A percentile compares a stretch with the other conserved stretches of the same genome.
Evolutionary conservation across 2,797 vertebrate genomes (phyloP).

Genomic region (Aulostomus chinensis): DNA sequence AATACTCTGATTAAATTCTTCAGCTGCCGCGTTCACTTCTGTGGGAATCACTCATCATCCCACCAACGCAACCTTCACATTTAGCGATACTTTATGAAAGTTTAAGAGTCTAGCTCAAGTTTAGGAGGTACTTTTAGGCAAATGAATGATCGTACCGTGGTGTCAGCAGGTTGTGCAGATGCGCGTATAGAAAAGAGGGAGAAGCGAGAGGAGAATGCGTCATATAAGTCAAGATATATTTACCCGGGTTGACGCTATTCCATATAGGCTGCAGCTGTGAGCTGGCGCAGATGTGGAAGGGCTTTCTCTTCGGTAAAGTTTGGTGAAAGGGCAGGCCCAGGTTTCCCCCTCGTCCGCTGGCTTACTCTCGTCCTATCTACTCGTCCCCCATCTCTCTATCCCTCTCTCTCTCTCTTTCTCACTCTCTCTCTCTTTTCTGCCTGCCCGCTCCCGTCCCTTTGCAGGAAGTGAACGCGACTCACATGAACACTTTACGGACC

Average conservation of each 20-base stretch:
- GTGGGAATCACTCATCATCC: neutral
- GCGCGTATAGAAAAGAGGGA: slow-evolving; percentile 23
- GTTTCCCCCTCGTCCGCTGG: slow-evolving; percentile 60
- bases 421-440: slow-evolving; percentile 48
- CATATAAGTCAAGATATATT: slow-evolving; percentile 51
- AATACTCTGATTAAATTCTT: slow-evolving; percentile 10
- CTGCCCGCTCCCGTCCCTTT: slow-evolving; percentile 63
- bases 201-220: slow-evolving; percentile 65
- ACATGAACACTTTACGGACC: slow-evolving; percentile 83
- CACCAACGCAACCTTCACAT: slow-evolving; percentile 1
- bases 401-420: slow-evolving; percentile 38
- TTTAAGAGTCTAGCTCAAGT: slow-evolving; percentile 32
- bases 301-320: slow-evolving; percentile 72
- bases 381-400: slow-evolving; percentile 55
- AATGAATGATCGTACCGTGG: neutral
- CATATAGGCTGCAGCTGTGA: slow-evolving; percentile 65
- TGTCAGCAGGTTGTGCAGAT: slow-evolving; percentile 20
- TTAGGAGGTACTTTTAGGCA: neutral
- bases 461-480: slow-evolving; percentile 89
- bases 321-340: slow-evolving; percentile 64
- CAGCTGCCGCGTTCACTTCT: slow-evolving; percentile 2
- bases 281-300: slow-evolving; percentile 57
- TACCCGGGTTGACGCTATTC: slow-evolving; percentile 76
- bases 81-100: slow-evolving; percentile 46
- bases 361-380: slow-evolving; percentile 55